Percentiles rank a stretch among this genome's conserved stretches.
These are phyloP conservation scores for Carollia perspicillata DNA, from an alignment of 2,113 vertebrate genomes.

Conservation along the genomic window DNA sequence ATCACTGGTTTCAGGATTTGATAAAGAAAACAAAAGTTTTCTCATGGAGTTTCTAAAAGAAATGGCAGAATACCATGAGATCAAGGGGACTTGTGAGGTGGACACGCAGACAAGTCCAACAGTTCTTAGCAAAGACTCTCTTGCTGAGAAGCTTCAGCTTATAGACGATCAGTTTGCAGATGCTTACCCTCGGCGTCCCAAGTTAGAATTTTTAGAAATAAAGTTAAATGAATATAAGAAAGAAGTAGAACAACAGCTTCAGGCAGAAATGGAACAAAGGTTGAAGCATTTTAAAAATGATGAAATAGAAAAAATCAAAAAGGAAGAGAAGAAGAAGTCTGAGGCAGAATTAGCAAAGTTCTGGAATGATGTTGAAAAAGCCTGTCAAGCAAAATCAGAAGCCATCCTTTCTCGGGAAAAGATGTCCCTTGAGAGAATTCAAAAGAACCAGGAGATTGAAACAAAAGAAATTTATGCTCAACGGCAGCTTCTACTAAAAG, in stretches of 20 bases:
- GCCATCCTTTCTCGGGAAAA: conserved; percentile 89
- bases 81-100: too few relatives aligned
- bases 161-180: conserved; percentile 94
- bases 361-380: conserved; percentile 86
- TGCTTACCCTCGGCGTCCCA: conserved; percentile 78
- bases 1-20: conserved; percentile 82
- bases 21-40: too few relatives aligned
- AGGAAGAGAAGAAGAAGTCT: conserved; percentile 87
- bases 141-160: conserved; percentile 88
- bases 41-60: too few relatives aligned
- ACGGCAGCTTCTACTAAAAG: conserved; percentile 90
- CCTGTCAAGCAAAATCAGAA: conserved; percentile 87
- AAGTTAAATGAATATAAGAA: conserved; percentile 88
- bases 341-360: conserved; percentile 87
- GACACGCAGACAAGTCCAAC: too few relatives aligned
- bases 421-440: conserved; percentile 90
- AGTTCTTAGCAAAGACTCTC: too few relatives aligned
- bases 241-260: conserved; percentile 89
- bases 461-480: conserved; percentile 91
- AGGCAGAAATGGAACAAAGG: conserved; percentile 89
- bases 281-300: conserved; percentile 91
- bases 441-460: conserved; percentile 94
- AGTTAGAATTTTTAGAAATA: conserved; percentile 84
- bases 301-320: conserved; percentile 89
- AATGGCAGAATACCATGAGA: too few relatives aligned